Evolutionary conservation across 2,113 vertebrate species (phyloP), one percentile per base, ranked within the genome.

Genomic region (Numenius arquata): DNA sequence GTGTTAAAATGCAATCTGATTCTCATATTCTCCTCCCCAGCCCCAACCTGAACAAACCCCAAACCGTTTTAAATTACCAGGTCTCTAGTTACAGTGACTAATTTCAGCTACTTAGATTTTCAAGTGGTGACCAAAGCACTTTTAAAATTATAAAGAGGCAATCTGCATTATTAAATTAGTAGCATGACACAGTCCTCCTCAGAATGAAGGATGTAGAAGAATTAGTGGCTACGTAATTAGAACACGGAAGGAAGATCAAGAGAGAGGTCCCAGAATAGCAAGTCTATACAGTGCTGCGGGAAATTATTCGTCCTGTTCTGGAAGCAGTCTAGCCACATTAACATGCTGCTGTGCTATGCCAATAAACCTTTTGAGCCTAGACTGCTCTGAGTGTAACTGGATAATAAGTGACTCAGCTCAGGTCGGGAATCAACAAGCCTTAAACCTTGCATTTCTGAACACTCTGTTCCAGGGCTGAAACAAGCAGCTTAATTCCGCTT

Each of bases 251-350:
- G 50, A 85, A 91, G 84, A 95, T 56, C 87, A 78, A 47, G 89
- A 82, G 47, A 94, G 77, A 91, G 30, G 66, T 85, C 94, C 58
- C 89, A 91, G 81, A 95, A 94, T 72, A 94, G 84, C 58, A 93
- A 72, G 84, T 65, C 77, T 90, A 45, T 29, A 16, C 5, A 47
- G 93, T 53, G 29, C 73, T 68, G 56, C 32, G 4, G 77, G 77
- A 95, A 96, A 94, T 73, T 19, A 89, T 85, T 76, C 9, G 14
- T 76, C 67, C 89, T 95, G 61, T 30, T 89, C 93, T 93, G 89
- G 91, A 95, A 91, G 84, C 61, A 78, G 91, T 19, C 80, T 84
- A 41, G 84, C 52, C 6, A 0, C 83, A 91, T 94, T 91, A 94
- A 58, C 87, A 82, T 86, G 84, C 89, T 14, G 48, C 86, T 89